phyloP scores from a whole-genome alignment of 2,888 invertebrate genomes.

The Lobophora halterata region DNA sequence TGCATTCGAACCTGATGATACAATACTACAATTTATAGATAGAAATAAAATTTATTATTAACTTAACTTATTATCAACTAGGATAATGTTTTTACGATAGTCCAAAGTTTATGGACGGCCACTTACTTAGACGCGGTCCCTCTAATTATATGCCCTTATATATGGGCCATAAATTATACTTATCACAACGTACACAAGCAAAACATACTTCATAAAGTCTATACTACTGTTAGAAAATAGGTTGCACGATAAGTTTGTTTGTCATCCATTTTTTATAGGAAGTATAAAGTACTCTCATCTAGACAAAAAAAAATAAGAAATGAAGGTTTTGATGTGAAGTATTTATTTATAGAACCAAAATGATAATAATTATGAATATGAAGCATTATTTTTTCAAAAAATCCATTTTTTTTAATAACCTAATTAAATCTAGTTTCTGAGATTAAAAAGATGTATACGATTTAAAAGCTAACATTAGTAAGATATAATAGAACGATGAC shows the following conservation, averaged over 20 bases:
- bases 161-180: conserved; percentile 65
- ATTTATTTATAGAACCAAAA: too few relatives aligned
- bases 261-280: conserved; percentile 2
- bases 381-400: too few relatives aligned
- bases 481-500: too few relatives aligned
- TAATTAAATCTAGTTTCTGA: too few relatives aligned
- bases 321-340: too few relatives aligned
- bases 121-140: conserved; percentile 39
- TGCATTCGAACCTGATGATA: conserved; percentile 6
- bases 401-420: too few relatives aligned
- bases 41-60: too few relatives aligned
- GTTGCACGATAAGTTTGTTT: conserved; percentile 13
- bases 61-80: conserved; percentile 21
- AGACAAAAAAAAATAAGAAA: too few relatives aligned
- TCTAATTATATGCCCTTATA: conserved; percentile 60
- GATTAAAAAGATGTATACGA: too few relatives aligned
- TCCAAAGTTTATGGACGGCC: conserved; percentile 27
- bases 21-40: too few relatives aligned
- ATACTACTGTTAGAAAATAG: conserved; percentile 15
- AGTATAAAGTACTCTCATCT: neutral
- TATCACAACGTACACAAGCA: conserved; percentile 61
- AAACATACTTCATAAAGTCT: conserved; percentile 55
- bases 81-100: conserved; percentile 41
- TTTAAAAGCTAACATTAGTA: too few relatives aligned
- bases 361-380: too few relatives aligned